phyloP scores from a whole-genome alignment of 2,888 invertebrate genomes.

The Arctia plantaginis region DNA sequence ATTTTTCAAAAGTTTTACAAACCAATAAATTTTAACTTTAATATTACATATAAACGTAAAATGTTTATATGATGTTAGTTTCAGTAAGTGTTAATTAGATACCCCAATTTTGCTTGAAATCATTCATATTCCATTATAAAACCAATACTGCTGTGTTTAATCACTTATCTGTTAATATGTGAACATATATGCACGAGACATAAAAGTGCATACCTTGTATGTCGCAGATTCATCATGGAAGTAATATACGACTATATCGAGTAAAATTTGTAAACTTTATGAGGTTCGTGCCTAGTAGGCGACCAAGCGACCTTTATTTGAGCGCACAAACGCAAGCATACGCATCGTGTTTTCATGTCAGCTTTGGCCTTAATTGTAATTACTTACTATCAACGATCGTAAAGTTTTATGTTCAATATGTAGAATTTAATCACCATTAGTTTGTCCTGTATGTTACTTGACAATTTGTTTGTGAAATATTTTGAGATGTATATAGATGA shows the following conservation, averaged over 20 bases:
- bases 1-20: background rate
- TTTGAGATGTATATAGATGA: slow-evolving; percentile 18
- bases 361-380: slow-evolving; percentile 23
- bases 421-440: slow-evolving; percentile 34
- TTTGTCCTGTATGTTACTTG: slow-evolving; percentile 29
- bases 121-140: background rate
- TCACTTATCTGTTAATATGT: background rate
- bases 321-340: background rate
- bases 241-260: background rate
- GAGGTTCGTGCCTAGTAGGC: background rate
- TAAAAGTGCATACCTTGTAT: background rate
- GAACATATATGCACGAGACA: background rate
- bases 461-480: slow-evolving; percentile 38
- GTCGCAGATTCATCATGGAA: background rate
- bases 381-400: slow-evolving; percentile 16
- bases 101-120: background rate
- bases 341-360: slow-evolving; percentile 17
- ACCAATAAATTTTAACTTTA: too few species aligned
- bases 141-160: background rate
- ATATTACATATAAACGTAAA: background rate
- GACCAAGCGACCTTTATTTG: slow-evolving; percentile 7
- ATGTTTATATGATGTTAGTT: background rate
- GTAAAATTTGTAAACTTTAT: background rate
- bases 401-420: slow-evolving; percentile 17
- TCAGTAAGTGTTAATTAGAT: background rate